Base-by-base conservation (phyloP, 2,113 vertebrate species). In the Hyaena hyaena region DNA sequence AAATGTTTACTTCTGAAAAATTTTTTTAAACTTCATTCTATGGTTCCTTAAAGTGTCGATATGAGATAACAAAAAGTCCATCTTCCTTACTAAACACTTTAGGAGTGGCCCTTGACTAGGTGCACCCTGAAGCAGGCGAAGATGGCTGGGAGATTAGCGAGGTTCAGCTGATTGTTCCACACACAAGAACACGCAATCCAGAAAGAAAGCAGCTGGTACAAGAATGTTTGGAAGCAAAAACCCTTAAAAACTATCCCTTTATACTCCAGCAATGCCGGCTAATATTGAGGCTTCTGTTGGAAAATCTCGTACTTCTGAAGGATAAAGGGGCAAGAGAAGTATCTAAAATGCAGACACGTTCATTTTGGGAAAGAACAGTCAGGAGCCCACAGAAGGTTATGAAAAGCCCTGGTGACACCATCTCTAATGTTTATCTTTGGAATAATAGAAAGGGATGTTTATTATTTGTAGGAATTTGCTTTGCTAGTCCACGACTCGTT, bases 391-490 rank as follows among this genome's bases (percentile, higher is more conserved):
- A 35, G 24, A 95, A 87, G n/a, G 83, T 93, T 83, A 93, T 63
- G 74, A 98, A 68, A 28, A 92, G n/a, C 92, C 93, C 88, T 92
- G 85, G 93, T 0, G 16, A 95, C 85, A 97, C 85, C 96, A 97
- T 86, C 77, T 39, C 93, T 71, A 45, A 53, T 16, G 90, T 97
- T 97, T 97, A 96, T 96, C 98, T 98, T 98, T 93, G 65, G 95
- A 96, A 71, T 95, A 97, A 97, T 26, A 98, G 97, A 96, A 93
- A 93, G 97, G 93, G 89, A 98, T 79, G 90, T 93, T 97, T 97
- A 85, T 98, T 98, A 98, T 98, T 98, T 98, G 97, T 97, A 97
- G 95, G 97, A 95, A 90, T 98, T 97, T 90, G 97, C 98, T 98
- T 7, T 98, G 97, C 93, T 88, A 24, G 79, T 97, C 91, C 81